Base-by-base conservation (phyloP, 2,888 invertebrate species). In the Agonopterix arenella region DNA sequence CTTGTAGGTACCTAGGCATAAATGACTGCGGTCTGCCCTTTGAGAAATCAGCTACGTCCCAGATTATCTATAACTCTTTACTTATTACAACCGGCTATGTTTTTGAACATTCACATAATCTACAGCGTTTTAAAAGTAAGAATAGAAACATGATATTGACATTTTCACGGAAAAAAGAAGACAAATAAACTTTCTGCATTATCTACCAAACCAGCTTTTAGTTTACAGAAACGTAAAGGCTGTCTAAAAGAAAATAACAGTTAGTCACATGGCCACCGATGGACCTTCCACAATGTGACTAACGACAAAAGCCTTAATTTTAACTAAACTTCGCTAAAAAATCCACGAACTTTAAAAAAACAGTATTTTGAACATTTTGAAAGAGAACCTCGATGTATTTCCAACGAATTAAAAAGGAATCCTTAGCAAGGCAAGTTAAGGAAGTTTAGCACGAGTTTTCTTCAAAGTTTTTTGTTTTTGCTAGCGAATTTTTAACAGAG, bases 321-420 rank as follows among this genome's bases (percentile, higher is more conserved):
- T 8, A 49, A 49, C 49, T 40, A 44, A 49, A 37, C n/a, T 37
- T 11, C 10, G 43, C 10, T 10, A 8, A 8, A 41, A 40, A 37
- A 43, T 11, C 36, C 8, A 11, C 11, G 13, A 50, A 42, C 37
- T 46, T 49, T 9, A 1, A 49, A 28, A 42, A 40, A 36, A 11
- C 43, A 50, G 50, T 50, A 44, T 46, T 50, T 40, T 28, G n/a
- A 9, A 9, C n/a, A 40, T 40, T 40, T 50, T 42, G 37, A 46
- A 50, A 46, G 18, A 41, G 18, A 44, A 45, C 11, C 8, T 46
- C n/a, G 16, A 45, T 42, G 36, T 47, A 47, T 36, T 44, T 48
- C 10, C 10, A 48, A 48, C 37, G 16, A 42, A 44, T 28, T 46
- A 51, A 47, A 48, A 51, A 11, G 16, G 13, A 49, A 52, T 36